A percentile compares a stretch with the other conserved stretches of the same genome.
These are phyloP conservation scores for Alloscopus bannaensis DNA, from an alignment of 2,888 invertebrate species.

Conservation along the genomic window DNA sequence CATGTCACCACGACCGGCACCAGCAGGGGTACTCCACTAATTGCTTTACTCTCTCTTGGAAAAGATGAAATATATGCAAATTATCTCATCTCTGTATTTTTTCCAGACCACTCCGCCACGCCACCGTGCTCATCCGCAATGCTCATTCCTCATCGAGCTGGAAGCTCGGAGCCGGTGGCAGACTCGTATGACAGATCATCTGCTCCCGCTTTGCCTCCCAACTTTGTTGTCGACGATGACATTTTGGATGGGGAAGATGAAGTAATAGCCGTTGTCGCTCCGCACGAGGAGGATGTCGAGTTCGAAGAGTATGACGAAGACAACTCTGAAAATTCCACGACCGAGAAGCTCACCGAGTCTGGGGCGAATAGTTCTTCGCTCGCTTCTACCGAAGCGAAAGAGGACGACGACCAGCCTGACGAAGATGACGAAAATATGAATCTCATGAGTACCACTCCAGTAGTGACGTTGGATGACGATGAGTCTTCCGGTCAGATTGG, in stretches of 20 bases:
- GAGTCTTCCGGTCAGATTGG: not conserved
- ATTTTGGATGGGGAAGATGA: conserved; percentile 14
- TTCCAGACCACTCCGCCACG: not conserved
- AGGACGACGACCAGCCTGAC: not conserved
- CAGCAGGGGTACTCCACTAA: conserved; percentile 3
- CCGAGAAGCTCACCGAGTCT: conserved; percentile 19
- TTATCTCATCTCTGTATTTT: not conserved
- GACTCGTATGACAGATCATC: not conserved
- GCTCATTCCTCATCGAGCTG: not conserved
- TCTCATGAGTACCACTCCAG: not conserved
- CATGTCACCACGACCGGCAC: not conserved
- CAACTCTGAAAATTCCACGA: conserved; percentile 23
- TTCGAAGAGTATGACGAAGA: conserved; percentile 5
- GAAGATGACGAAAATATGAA: not conserved
- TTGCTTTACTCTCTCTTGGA: not conserved
- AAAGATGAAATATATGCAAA: not conserved
- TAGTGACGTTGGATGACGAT: not conserved
- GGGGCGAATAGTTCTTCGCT: conserved; percentile 16
- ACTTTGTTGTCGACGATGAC: conserved; percentile 10
- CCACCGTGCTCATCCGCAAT: conserved; percentile 5
- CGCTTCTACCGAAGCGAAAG: not conserved
- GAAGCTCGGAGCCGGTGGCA: not conserved
- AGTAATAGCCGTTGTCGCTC: conserved; percentile 28
- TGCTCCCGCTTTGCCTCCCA: not conserved
- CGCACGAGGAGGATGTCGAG: not conserved